Evolutionary conservation across 2,888 invertebrate genomes (phyloP).

Genomic region (Formica aserva): DNA sequence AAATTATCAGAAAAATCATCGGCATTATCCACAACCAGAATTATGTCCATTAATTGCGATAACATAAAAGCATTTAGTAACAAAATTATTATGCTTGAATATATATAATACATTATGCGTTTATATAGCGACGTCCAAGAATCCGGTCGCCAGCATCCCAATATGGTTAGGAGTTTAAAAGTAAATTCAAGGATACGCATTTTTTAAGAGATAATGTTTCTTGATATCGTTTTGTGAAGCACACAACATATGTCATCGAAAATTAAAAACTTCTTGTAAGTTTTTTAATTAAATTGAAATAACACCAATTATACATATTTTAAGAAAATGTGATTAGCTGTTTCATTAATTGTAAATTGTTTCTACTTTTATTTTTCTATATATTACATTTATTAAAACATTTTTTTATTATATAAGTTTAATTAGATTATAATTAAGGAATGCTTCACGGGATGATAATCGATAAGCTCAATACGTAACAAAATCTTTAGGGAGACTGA

Average conservation of each 20-base stretch:
- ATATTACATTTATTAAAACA: neutral
- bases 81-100: conserved; percentile 20
- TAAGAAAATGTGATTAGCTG: neutral
- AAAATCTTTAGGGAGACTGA: conserved; percentile 9
- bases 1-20: conserved; percentile 53
- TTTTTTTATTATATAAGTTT: neutral
- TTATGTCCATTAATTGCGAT: conserved; percentile 46
- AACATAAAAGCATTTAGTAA: conserved; percentile 12
- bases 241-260: neutral
- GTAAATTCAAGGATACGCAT: neutral
- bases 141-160: conserved; percentile 38
- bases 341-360: neutral
- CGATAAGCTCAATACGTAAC: neutral
- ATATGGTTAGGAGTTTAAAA: conserved; percentile 14
- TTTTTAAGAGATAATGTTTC: neutral
- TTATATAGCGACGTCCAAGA: conserved; percentile 40
- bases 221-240: neutral
- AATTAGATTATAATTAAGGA: neutral
- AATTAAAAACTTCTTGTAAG: neutral
- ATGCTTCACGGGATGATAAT: neutral
- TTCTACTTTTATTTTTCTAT: neutral
- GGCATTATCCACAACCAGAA: conserved; percentile 27
- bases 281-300: neutral
- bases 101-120: conserved; percentile 37
- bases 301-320: neutral